Percentiles rank a stretch among this genome's conserved stretches.
These are phyloP conservation scores for Neosalanx taihuensis DNA, from an alignment of 2,797 vertebrate species.

Conservation along the genomic window DNA sequence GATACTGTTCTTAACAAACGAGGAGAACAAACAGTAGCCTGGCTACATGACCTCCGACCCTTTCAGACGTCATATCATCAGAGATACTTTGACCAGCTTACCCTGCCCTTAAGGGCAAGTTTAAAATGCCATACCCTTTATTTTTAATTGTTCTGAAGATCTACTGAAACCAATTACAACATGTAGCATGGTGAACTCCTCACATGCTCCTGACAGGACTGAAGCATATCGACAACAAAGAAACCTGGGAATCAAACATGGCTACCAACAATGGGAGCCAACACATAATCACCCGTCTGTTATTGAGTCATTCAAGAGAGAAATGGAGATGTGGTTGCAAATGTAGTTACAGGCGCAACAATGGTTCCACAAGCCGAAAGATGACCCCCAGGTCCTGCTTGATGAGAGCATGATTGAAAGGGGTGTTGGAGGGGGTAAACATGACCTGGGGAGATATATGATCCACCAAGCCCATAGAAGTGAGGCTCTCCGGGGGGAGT, in stretches of 20 bases:
- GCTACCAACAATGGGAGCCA: neutral
- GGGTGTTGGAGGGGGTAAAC: constrained; percentile 24
- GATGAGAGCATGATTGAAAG: constrained; percentile 40
- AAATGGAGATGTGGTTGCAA: constrained; percentile 68
- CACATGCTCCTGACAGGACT: too few relatives aligned
- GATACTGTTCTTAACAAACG: constrained; percentile 17
- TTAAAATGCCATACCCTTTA: too few relatives aligned
- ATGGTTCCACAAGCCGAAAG: constrained; percentile 77
- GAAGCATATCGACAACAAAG: too few relatives aligned
- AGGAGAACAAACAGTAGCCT: neutral
- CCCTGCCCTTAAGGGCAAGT: too few relatives aligned
- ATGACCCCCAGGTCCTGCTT: constrained; percentile 67
- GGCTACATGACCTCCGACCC: constrained; percentile 29
- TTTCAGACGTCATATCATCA: constrained; percentile 28
- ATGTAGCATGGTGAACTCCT: too few relatives aligned
- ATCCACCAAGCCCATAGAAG: constrained; percentile 38
- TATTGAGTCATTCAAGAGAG: constrained; percentile 63
- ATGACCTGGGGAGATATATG: constrained; percentile 38
- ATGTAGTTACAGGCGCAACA: constrained; percentile 70
- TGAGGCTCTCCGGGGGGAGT: constrained; percentile 45
- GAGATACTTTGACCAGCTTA: constrained; percentile 9
- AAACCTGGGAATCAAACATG: too few relatives aligned
- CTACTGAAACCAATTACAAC: too few relatives aligned
- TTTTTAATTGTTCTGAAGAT: too few relatives aligned
- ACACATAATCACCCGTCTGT: constrained; percentile 33